phyloP scores from a whole-genome alignment of 2,113 vertebrate species.

The Capreolus pygargus region DNA sequence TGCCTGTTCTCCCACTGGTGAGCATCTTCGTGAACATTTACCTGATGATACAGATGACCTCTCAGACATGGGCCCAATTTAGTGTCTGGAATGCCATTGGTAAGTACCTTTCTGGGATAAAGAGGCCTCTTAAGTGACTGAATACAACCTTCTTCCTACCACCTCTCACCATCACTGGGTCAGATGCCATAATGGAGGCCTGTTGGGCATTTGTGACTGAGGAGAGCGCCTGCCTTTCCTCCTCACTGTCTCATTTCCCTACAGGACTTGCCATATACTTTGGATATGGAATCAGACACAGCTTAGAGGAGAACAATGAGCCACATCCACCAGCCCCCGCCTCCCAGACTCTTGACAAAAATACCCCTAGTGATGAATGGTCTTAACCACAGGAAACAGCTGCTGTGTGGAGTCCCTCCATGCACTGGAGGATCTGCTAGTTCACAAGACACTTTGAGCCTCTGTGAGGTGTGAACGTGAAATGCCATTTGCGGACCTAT shows the following conservation, averaged over 20 bases:
- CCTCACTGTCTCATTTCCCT: not conserved
- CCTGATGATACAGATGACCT: not conserved
- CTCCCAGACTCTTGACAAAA: not conserved
- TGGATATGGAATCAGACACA: not conserved
- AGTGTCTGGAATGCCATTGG: not conserved
- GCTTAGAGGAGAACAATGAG: not conserved
- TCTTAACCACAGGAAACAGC: not conserved
- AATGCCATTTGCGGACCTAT: not conserved
- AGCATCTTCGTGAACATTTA: not conserved
- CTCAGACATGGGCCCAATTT: not conserved
- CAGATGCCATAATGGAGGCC: not conserved
- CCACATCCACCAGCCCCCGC: not conserved
- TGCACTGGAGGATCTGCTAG: not conserved
- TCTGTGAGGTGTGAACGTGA: not conserved
- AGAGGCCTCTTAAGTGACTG: not conserved
- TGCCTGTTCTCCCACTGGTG: not conserved
- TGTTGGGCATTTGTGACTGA: not conserved
- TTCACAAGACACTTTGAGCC: not conserved
- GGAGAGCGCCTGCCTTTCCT: not conserved
- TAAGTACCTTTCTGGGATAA: not conserved
- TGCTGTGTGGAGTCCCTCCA: not conserved
- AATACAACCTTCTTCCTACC: not conserved
- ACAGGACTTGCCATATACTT: slow-evolving; percentile 89
- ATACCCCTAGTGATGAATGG: not conserved
- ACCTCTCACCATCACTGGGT: not conserved